Base-by-base conservation (phyloP, 1,140 invertebrate species). In the Eufriesea mexicana region DNA sequence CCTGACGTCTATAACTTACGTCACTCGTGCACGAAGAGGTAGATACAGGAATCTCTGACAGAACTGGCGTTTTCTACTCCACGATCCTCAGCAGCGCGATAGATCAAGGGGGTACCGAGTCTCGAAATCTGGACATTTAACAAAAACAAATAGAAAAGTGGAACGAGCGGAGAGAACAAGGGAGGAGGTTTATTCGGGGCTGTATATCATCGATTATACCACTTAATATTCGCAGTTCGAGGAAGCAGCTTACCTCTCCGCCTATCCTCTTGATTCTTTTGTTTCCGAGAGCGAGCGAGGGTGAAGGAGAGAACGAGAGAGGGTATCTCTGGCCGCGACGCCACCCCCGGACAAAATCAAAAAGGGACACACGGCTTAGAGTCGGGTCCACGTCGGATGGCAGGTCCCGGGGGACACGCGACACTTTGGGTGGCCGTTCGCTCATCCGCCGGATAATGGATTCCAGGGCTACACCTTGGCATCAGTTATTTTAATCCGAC, bases 401-500 rank as follows among this genome's bases (percentile, higher is more conserved):
- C 88, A 87, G 85, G 78, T 87, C 85, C 62, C 71, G 67, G 74
- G 84, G 81, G 90, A 92, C 92, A 91, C 90, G 92, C 92, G 92
- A 93, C 92, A 93, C 89, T 91, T 91, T 93, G 92, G 92, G 92
- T 93, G 92, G 92, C 84, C 92, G 81, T 62, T 87, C 87, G 75
- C 88, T 93, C 90, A 92, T 90, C 89, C 88, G 68, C 54, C 79
- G 89, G 91, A 93, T 93, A 93, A 93, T 89, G 91, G 88, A 92
- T 91, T 91, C 89, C 87, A 80, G 87, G 86, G 85, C 88, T 90
- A 90, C 89, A 92, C 88, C 89, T 92, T 92, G 89, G 92, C 92
- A 92, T 93, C 92, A 90, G 91, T 92, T 93, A 93, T 93, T 93
- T 93, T 94, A 94, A 93, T 93, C 92, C 89, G 76, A 84, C 89